Conservation (phyloP, 1,140 invertebrate species). For the Heterodera carotae region DNA sequence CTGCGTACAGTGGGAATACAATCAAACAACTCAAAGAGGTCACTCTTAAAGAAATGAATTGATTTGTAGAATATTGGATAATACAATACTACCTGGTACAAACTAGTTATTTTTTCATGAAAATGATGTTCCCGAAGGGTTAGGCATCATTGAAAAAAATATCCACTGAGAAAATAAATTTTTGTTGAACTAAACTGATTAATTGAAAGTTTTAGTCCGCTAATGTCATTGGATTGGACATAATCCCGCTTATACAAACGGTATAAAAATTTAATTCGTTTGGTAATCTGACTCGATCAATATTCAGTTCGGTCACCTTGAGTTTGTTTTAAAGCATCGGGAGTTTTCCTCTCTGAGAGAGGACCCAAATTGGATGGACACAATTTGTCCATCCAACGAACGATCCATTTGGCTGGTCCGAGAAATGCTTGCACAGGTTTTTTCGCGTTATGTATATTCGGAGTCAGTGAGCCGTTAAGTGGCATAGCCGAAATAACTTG, state of each 20-base stretch:
- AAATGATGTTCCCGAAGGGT: slow-evolving; percentile 75
- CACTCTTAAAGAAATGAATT: not conserved
- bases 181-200: slow-evolving; percentile 62
- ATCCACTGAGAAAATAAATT: slow-evolving; percentile 19
- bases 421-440: slow-evolving; percentile 70
- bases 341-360: slow-evolving; percentile 69
- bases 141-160: slow-evolving; percentile 72
- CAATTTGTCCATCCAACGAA: slow-evolving; percentile 68
- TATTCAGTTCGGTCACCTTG: slow-evolving; percentile 86
- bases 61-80: slow-evolving; percentile 1
- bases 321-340: slow-evolving; percentile 67
- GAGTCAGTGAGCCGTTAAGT: too few relatives aligned
- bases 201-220: slow-evolving; percentile 45
- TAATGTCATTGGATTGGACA: slow-evolving; percentile 72
- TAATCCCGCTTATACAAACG: slow-evolving; percentile 79
- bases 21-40: slow-evolving; percentile 6
- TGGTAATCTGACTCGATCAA: not conserved
- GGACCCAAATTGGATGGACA: slow-evolving; percentile 64
- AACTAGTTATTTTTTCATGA: slow-evolving; percentile 74
- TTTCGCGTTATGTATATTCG: too few relatives aligned
- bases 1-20: not conserved
- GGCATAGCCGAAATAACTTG: too few relatives aligned
- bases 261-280: too few relatives aligned
- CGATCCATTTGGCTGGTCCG: slow-evolving; percentile 68
- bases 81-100: not conserved